Evolutionary conservation across 2,113 vertebrate species (phyloP), one percentile per base, ranked within the genome.

Genomic region (Vidua macroura): DNA sequence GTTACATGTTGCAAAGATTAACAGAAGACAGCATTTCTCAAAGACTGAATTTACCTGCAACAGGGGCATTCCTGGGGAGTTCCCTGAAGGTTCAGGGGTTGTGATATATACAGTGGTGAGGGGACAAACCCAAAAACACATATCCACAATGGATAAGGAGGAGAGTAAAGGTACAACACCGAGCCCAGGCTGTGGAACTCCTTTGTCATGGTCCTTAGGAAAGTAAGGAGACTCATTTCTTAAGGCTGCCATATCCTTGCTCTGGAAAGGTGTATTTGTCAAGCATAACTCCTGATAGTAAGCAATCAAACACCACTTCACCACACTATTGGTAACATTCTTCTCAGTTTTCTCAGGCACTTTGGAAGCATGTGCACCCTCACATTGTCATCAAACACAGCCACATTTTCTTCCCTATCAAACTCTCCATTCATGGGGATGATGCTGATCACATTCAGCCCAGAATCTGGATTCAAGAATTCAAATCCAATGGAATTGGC

Each of bases 281-380:
- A 76, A 68, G 11, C 27, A 60, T 1, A 46, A 37, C 7, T 77
- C 59, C 64, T 22, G 56, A 12, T 6, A 69, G 23, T 15, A 56
- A 60, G 10, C 20, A 83, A 22, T 17, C 28, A 69, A 81, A 9
- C 46, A 55, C 5, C 11, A 16, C 16, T 43, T 52, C 28, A 37
- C 21, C 51, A 58, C 12, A 1, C 19, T 33, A 4, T 2, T 20
- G 33, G 44, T 33, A 60, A 85, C 1, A 4, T 14, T 27, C 30
- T 51, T 23, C 60, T 64, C 37, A 9, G 12, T 28, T 53, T 56
- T 19, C 82, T 31, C 41, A 23, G 53, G 15, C 1, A 0, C 58
- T 69, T 37, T 62, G 49, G 37, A 83, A 39, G 13, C 0, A 0
- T 30, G 7, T 39, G 10, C 14, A 19, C 27, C 43, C 37, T 78